phyloP scores from a whole-genome alignment of 2,113 vertebrate genomes.

The Vulpes ferrilata region DNA sequence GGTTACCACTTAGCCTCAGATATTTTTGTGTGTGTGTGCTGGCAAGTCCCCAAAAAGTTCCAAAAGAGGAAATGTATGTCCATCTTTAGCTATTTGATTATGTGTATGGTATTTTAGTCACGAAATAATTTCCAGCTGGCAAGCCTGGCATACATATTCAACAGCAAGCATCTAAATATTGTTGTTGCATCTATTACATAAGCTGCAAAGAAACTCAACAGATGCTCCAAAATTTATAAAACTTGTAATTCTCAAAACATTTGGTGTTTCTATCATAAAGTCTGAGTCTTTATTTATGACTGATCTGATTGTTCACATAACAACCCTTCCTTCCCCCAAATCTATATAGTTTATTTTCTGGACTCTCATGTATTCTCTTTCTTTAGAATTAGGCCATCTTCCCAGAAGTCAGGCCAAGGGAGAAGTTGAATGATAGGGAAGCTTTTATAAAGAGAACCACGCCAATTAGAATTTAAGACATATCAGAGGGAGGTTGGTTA shows the following conservation, averaged over 20 bases:
- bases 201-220: slow-evolving; percentile 72
- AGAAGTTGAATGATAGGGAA: not conserved
- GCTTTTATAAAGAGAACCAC: not conserved
- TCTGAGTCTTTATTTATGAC: slow-evolving; percentile 24
- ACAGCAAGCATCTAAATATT: slow-evolving; percentile 77
- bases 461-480: not conserved
- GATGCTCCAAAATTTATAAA: slow-evolving; percentile 79
- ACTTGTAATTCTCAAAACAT: slow-evolving; percentile 72
- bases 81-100: slow-evolving; percentile 64
- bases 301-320: slow-evolving; percentile 64
- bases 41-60: slow-evolving; percentile 34
- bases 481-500: not conserved
- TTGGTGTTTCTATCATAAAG: slow-evolving; percentile 71
- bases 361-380: not conserved
- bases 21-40: not conserved
- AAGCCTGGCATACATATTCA: slow-evolving; percentile 78
- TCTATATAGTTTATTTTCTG: not conserved
- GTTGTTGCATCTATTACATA: slow-evolving; percentile 75
- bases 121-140: slow-evolving; percentile 61
- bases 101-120: slow-evolving; percentile 72
- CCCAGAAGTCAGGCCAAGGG: not conserved
- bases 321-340: not conserved
- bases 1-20: slow-evolving; percentile 12
- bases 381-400: not conserved
- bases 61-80: slow-evolving; percentile 24